A percentile compares a stretch with the other conserved stretches of the same genome.
Conservation (phyloP, 1,140 invertebrate species). For the Eulimnadia texana region DNA sequence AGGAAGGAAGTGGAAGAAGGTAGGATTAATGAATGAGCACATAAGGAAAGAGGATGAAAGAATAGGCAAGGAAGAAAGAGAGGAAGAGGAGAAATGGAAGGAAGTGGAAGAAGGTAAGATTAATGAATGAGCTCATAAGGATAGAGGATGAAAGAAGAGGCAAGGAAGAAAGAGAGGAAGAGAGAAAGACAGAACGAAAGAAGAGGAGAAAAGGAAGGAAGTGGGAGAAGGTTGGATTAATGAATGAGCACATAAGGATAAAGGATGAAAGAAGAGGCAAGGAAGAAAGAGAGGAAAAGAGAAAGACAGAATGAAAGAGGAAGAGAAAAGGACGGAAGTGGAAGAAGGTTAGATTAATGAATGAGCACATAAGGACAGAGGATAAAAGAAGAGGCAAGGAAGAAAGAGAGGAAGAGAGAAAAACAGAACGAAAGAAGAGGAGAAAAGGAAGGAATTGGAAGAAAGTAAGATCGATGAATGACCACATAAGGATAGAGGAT, state of each 20-base stretch:
- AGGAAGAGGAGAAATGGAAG: slow-evolving; percentile 7
- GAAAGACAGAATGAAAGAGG: too few species aligned
- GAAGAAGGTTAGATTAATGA: too few species aligned
- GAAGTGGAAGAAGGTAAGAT: neutral
- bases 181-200: neutral
- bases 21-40: neutral
- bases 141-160: slow-evolving; percentile 9
- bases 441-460: too few species aligned
- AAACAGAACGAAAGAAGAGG: too few species aligned
- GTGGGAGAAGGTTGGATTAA: neutral
- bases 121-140: neutral
- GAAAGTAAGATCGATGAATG: too few species aligned
- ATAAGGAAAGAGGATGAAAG: neutral
- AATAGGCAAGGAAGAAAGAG: neutral
- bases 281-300: slow-evolving; percentile 2
- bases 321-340: slow-evolving; percentile 1
- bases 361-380: slow-evolving; percentile 11
- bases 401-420: too few species aligned
- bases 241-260: neutral
- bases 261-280: neutral
- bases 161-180: slow-evolving; percentile 1
- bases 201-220: too few species aligned
- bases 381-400: too few species aligned
- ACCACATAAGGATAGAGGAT: too few species aligned
- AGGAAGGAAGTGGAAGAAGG: neutral